phyloP scores from a whole-genome alignment of 2,113 vertebrate species.

The Platysteira castanea region DNA sequence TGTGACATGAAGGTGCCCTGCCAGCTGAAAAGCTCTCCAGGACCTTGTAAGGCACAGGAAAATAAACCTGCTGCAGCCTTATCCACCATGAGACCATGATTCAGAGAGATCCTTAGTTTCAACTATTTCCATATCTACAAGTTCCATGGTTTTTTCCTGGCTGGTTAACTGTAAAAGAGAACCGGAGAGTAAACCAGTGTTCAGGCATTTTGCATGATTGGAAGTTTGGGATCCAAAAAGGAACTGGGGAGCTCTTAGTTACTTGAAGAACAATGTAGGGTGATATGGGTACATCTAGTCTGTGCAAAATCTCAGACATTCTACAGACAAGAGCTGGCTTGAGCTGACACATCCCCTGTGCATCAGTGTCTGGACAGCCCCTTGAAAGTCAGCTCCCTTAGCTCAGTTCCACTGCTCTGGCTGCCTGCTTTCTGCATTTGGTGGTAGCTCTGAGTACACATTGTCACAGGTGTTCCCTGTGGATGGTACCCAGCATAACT shows the following conservation, averaged over 20 bases:
- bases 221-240: neutral
- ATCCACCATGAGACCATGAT: rapidly evolving
- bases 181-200: neutral
- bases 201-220: neutral
- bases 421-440: neutral
- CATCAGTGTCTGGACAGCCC: neutral
- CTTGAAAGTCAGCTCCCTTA: neutral
- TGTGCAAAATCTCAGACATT: neutral
- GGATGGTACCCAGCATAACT: neutral
- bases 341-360: neutral
- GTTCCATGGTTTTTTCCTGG: neutral
- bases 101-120: neutral
- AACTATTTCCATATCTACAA: neutral
- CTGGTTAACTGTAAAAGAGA: neutral
- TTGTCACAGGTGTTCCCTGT: neutral
- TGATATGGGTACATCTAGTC: neutral
- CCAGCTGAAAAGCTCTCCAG: neutral
- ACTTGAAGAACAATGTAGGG: neutral
- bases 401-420: neutral
- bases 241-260: neutral
- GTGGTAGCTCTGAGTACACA: neutral
- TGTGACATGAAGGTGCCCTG: neutral
- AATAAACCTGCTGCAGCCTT: neutral
- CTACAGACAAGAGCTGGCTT: neutral
- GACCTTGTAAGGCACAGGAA: neutral